phyloP scores from a whole-genome alignment of 2,113 vertebrate genomes.

The Myotis yumanensis region DNA sequence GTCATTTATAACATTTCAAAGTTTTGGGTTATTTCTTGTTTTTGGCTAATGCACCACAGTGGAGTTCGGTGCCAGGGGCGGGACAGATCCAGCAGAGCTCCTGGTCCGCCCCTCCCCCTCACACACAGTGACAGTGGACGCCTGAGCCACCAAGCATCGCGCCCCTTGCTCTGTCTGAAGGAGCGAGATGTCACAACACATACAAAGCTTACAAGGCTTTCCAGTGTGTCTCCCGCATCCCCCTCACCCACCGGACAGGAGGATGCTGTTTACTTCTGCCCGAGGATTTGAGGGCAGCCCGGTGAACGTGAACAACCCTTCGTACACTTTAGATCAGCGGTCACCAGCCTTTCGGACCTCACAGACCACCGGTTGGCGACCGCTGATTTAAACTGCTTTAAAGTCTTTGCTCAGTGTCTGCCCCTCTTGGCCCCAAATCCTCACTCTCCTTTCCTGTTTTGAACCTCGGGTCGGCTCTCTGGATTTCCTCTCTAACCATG shows the following conservation, averaged over 20 bases:
- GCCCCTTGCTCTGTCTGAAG: background rate
- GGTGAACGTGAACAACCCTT: too few relatives aligned
- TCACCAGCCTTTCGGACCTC: too few relatives aligned
- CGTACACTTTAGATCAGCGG: background rate
- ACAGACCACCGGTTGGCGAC: too few relatives aligned
- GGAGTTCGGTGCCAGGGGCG: background rate
- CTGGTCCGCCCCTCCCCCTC: fast-evolving
- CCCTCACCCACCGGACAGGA: background rate
- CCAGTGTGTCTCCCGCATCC: too few relatives aligned
- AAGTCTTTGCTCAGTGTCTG: fast-evolving
- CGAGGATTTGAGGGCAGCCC: background rate
- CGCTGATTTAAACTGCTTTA: background rate
- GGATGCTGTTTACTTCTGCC: background rate
- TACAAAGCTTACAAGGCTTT: fast-evolving
- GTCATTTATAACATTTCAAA: background rate
- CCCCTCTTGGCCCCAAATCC: too few relatives aligned
- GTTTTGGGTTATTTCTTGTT: background rate
- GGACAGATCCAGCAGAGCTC: background rate
- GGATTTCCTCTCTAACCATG: background rate
- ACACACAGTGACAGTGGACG: background rate
- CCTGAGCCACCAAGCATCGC: background rate
- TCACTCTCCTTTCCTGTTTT: background rate
- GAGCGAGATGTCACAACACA: background rate
- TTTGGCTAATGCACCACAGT: background rate
- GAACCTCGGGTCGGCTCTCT: fast-evolving